These are phyloP conservation scores for Archegozetes longisetosus DNA, from an alignment of 1,140 invertebrate genomes.

Conservation along the genomic window DNA sequence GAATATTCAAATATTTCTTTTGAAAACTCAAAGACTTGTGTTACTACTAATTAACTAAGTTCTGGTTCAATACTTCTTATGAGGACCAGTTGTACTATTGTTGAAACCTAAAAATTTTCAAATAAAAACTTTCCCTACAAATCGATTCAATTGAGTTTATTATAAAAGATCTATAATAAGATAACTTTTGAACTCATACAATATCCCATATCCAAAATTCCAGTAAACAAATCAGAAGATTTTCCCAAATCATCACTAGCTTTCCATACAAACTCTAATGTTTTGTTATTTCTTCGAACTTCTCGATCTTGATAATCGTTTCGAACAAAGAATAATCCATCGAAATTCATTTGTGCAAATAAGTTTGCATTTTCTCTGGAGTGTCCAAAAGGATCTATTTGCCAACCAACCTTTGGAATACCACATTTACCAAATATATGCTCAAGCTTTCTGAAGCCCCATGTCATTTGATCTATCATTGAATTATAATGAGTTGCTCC, in stretches of 20 bases:
- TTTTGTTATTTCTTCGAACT: background rate
- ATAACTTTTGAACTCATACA: too few relatives aligned
- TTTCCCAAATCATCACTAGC: conserved; percentile 23
- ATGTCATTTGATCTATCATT: conserved; percentile 66
- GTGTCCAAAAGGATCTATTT: conserved; percentile 50
- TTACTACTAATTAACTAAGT: too few relatives aligned
- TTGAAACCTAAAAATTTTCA: too few relatives aligned
- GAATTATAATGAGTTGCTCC: conserved; percentile 78
- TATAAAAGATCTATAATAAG: too few relatives aligned
- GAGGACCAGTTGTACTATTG: too few relatives aligned
- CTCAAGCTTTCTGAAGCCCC: conserved; percentile 37
- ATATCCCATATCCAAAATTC: conserved; percentile 34
- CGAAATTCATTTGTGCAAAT: conserved; percentile 33
- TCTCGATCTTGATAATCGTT: conserved; percentile 8
- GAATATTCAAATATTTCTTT: background rate
- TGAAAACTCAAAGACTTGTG: too few relatives aligned
- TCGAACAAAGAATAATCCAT: conserved; percentile 16
- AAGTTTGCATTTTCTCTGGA: conserved; percentile 36
- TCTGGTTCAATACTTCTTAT: too few relatives aligned
- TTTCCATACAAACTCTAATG: conserved; percentile 17
- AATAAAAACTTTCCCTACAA: too few relatives aligned
- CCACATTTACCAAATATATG: conserved; percentile 40
- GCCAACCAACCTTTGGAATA: conserved; percentile 39
- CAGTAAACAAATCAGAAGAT: conserved; percentile 31
- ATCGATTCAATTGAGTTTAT: too few relatives aligned